Base-by-base conservation (phyloP, 23 tunicate species). In the Botrylloides violaceus region DNA sequence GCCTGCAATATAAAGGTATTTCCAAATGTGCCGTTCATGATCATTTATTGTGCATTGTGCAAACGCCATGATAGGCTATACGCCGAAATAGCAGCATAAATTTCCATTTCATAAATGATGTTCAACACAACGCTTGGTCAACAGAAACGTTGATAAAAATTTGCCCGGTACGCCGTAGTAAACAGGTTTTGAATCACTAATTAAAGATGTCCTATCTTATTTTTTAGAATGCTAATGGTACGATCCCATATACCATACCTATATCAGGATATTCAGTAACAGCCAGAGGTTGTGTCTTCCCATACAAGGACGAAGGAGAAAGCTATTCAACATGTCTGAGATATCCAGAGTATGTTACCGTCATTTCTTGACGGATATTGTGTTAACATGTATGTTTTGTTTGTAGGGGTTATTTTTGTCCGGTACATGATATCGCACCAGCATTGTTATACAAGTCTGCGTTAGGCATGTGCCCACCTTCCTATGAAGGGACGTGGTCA, bases 231-330 rank as follows among this genome's bases (percentile, higher is more conserved):
- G 20, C 70, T 43, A 15, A 43, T 3, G 74, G 74, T 1, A 75
- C 71, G 19, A 80, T 86, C 28, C 79, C 95, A 2, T 87, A 71
- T 61, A 87, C 95, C 6, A 76, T 87, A 22, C 86, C 95, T 7
- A 58, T 66, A 20, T 6, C 35, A 18, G 83, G 72, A 2, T 64
- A 25, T 26, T 18, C 49, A 0, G 61, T 49, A 7, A 21, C 65
- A 5, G 82, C 61, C 3, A 47, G 58, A 32, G 32, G 75, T 27
- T 81, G 87, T 36, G 31, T 57, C 1, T 77, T 88, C 36, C 96
- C 87, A 3, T 81, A 59, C 65, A 31, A 25, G 2, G 53, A 31
- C 47, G 19, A 9, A 0, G 64, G 43, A 0, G 78, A 79, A 2
- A 56, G 58, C 53, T 86, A 79, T 70, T 49, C 37, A 33, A 15